phyloP scores from a whole-genome alignment of 2,113 vertebrate genomes.

The Nematolebias whitei region DNA sequence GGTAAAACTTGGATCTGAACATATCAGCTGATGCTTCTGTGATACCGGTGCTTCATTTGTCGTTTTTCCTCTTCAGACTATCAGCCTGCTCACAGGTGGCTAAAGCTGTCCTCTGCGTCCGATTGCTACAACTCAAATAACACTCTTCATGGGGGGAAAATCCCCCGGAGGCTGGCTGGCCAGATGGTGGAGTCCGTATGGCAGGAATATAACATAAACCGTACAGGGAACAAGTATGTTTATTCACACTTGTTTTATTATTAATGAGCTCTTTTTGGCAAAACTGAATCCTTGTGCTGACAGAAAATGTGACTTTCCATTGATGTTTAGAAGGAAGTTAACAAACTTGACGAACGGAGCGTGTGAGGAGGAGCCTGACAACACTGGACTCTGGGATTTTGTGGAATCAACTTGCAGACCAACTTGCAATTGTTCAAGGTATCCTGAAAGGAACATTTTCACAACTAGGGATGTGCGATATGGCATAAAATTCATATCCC shows the following conservation, averaged over 20 bases:
- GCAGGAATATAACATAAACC: slow-evolving; percentile 98
- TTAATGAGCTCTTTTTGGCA: background rate
- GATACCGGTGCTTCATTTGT: background rate
- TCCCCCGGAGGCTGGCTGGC: slow-evolving; percentile 92
- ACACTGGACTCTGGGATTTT: slow-evolving; percentile 92
- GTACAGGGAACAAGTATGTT: slow-evolving; percentile 92
- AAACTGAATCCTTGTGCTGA: background rate
- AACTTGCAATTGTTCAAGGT: slow-evolving; percentile 93
- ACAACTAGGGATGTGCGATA: too few relatives aligned
- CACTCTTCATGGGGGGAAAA: slow-evolving; percentile 93
- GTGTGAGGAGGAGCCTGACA: slow-evolving; percentile 89
- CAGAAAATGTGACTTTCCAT: background rate
- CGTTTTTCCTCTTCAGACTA: slow-evolving; percentile 74
- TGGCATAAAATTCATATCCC: too few relatives aligned
- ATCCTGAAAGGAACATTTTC: slow-evolving; percentile 5
- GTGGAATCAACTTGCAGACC: slow-evolving; percentile 90
- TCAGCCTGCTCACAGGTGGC: slow-evolving; percentile 93
- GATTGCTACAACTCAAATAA: slow-evolving; percentile 91
- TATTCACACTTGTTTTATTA: background rate
- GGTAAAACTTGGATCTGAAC: slow-evolving; percentile 72
- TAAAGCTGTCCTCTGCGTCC: slow-evolving; percentile 90
- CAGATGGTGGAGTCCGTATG: slow-evolving; percentile 97
- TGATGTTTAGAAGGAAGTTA: slow-evolving; percentile 87
- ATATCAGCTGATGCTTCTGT: background rate
- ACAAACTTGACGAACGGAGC: slow-evolving; percentile 87